These are phyloP conservation scores for Halyomorpha halys DNA, from an alignment of 1,140 invertebrate genomes.

Conservation along the genomic window DNA sequence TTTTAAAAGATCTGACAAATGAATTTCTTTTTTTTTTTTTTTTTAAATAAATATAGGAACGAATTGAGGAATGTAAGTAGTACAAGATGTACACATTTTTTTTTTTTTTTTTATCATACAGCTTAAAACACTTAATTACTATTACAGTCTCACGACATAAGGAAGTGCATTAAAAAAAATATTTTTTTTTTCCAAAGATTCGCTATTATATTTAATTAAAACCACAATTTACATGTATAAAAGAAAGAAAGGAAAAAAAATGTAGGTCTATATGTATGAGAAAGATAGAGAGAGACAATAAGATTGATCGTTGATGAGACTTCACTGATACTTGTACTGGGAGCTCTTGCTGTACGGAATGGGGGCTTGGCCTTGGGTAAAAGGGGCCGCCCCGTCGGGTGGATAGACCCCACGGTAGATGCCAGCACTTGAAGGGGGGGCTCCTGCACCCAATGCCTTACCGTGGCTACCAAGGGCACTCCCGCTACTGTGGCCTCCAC, in stretches of 20 bases:
- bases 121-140: slow-evolving; percentile 3
- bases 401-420: slow-evolving; percentile 14
- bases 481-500: background rate
- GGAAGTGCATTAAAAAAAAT: slow-evolving; percentile 19
- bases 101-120: slow-evolving; percentile 1
- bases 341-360: slow-evolving; percentile 4
- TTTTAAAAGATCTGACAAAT: too few relatives aligned
- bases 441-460: background rate
- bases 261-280: background rate
- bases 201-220: slow-evolving; percentile 8
- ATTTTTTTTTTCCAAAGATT: slow-evolving; percentile 3
- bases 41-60: slow-evolving; percentile 13
- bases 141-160: slow-evolving; percentile 18
- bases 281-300: slow-evolving; percentile 5
- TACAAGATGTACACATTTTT: background rate
- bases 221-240: slow-evolving; percentile 4
- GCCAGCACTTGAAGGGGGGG: background rate
- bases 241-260: background rate
- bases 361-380: slow-evolving; percentile 5
- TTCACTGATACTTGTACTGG: slow-evolving; percentile 18
- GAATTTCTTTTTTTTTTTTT: too few relatives aligned
- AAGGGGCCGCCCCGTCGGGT: background rate
- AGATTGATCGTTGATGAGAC: background rate
- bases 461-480: background rate
- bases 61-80: slow-evolving; percentile 12